phyloP scores from a whole-genome alignment of 2,113 vertebrate genomes.

The Callipepla californica region DNA sequence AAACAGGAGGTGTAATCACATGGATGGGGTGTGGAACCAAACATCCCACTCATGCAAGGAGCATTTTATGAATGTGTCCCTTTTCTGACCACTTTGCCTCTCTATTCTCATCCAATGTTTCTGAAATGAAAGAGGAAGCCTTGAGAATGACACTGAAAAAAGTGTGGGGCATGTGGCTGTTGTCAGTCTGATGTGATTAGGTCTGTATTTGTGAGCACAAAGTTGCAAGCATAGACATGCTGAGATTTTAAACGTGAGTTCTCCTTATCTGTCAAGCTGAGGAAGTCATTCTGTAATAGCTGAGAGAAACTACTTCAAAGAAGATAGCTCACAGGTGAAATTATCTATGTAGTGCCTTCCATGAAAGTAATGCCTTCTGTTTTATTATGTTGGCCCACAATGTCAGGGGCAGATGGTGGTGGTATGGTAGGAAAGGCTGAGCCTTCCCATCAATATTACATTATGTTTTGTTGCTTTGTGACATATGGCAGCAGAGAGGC shows the following conservation, averaged over 20 bases:
- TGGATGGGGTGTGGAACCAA: background rate
- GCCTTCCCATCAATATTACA: background rate
- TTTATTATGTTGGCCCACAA: background rate
- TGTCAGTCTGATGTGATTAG: background rate
- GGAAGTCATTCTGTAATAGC: background rate
- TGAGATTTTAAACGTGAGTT: background rate
- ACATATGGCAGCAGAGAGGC: background rate
- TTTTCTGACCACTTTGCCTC: background rate
- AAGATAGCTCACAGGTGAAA: background rate
- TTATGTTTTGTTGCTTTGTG: background rate
- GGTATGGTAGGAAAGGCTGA: background rate
- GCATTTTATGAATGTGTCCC: background rate
- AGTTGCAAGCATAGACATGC: background rate
- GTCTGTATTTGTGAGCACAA: background rate
- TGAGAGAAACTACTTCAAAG: background rate
- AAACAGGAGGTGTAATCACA: background rate
- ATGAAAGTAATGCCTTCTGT: background rate
- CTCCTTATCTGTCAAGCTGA: background rate
- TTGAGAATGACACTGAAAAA: background rate
- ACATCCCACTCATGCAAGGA: background rate
- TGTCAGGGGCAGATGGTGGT: background rate
- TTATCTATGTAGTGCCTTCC: background rate
- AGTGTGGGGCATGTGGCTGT: accelerated
- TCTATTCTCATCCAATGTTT: background rate
- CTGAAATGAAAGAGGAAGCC: background rate